phyloP scores from a whole-genome alignment of 2,888 invertebrate genomes.

The Sipunculus nudus region DNA sequence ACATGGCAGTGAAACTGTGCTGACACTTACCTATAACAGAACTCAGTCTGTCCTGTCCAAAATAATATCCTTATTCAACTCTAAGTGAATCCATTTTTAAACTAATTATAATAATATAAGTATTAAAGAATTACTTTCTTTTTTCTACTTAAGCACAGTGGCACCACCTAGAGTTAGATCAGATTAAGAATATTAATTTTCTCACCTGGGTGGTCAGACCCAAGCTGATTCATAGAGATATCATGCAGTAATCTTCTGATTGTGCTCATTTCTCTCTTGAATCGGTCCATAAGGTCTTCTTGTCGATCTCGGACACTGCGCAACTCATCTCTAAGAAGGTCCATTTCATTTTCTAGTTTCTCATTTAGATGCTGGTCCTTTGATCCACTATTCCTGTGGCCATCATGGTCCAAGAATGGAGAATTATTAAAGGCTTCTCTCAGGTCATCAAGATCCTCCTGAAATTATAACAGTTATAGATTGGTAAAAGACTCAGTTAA shows the following conservation, averaged over 20 bases:
- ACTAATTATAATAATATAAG: no score
- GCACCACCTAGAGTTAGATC: no score
- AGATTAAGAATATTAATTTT: no score
- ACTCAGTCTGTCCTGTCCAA: no score
- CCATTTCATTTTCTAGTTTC: conserved; percentile 47
- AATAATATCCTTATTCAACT: no score
- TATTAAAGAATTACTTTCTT: no score
- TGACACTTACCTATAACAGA: no score
- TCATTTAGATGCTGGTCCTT: conserved; percentile 38
- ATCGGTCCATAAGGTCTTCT: conserved; percentile 42
- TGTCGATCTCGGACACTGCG: conserved; percentile 43
- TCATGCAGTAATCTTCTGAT: conserved; percentile 43
- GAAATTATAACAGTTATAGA: no score
- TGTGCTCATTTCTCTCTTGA: conserved; percentile 45
- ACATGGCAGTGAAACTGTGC: no score
- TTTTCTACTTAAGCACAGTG: no score
- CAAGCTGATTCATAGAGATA: background rate
- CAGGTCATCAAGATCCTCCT: conserved; percentile 18
- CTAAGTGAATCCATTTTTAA: no score
- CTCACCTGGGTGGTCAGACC: no score
- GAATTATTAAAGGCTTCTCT: conserved; percentile 4
- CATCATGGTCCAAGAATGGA: background rate
- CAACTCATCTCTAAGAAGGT: conserved; percentile 41
- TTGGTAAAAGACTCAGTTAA: background rate
- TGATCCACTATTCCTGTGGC: background rate